Base-by-base conservation (phyloP, 2,113 vertebrate species). In the Aphyosemion australe region DNA sequence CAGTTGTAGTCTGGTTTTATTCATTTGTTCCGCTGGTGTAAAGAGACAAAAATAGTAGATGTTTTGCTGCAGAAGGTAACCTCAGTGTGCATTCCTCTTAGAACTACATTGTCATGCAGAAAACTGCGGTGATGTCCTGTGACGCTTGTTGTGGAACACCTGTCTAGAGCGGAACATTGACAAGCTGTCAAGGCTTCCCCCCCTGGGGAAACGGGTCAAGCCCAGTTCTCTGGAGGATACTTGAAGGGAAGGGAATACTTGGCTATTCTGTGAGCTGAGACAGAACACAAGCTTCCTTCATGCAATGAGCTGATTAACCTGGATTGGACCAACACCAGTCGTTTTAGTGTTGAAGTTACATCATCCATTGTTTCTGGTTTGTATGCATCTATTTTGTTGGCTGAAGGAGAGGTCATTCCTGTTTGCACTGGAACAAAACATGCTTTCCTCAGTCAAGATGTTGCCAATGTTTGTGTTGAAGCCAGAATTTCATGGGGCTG, bases 21-120 rank as follows among this genome's bases (percentile, higher is more conserved):
- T 61, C 0, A 4, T 58, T 77, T 60, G 50, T 43, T 31, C 9
- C 46, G 31, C n/a, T 21, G 12, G 21, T 45, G 51, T 65, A 45
- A 49, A 76, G 9, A 37, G 26, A 26, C 26, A 37, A 7, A 69
- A 50, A 48, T 37, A 61, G 15, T 34, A 1, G 18, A 10, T 39
- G 50, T 21, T 53, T 76, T 39, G 16, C 34, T 18, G 46, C 54
- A 76, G 69, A 61, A 65, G 65, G 42, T 74, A 51, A 78, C 14
- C 50, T 26, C 26, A 26, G 26, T 5, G 26, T 26, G 5, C 26
- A 2, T 26, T 26, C 26, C 26, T 45, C 48, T 61, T 43, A 43
- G 34, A 56, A 69, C 58, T 49, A 48, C 16, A 18, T 4, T 59
- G 11, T 34, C 11, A 39, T 65, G 51, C 56, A 60, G 51, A 18